Evolutionary conservation across 92 coral and sea anemone species (phyloP).

Genomic region (Porites evermanni): DNA sequence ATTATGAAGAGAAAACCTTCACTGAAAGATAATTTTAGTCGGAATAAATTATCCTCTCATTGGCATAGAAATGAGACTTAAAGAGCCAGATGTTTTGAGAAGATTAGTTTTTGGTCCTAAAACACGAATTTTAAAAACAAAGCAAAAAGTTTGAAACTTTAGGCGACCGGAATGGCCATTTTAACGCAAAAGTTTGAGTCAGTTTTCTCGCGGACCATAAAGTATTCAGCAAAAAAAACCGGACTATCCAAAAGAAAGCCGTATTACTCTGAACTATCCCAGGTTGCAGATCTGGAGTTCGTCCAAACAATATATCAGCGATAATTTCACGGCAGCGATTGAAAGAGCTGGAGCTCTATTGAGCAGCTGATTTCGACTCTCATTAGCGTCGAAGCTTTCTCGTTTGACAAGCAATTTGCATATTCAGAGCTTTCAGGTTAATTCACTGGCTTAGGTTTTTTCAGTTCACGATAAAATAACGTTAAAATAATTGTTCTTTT

Average conservation of each 20-base stretch:
- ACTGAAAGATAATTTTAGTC: background rate
- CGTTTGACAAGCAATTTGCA: slow-evolving; percentile 25
- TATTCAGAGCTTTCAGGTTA: slow-evolving; percentile 16
- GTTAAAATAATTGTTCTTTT: background rate
- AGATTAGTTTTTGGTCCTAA: background rate
- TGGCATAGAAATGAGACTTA: slow-evolving; percentile 18
- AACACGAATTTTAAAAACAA: background rate
- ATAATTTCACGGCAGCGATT: background rate
- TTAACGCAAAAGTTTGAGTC: background rate
- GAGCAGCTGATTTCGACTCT: background rate
- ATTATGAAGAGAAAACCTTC: background rate
- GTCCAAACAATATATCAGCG: background rate
- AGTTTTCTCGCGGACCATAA: background rate
- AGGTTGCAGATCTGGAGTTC: background rate
- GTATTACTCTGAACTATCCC: too few species aligned
- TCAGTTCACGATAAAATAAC: background rate
- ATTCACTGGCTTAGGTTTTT: background rate
- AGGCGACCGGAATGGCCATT: background rate
- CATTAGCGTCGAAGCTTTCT: slow-evolving; percentile 2
- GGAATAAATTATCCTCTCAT: background rate
- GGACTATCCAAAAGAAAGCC: background rate
- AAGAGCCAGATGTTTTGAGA: background rate
- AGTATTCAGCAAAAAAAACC: background rate
- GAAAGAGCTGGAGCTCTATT: background rate
- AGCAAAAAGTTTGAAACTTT: background rate